Base-by-base conservation (phyloP, 2,797 vertebrate genomes). In the Lutjanus campechanus region DNA sequence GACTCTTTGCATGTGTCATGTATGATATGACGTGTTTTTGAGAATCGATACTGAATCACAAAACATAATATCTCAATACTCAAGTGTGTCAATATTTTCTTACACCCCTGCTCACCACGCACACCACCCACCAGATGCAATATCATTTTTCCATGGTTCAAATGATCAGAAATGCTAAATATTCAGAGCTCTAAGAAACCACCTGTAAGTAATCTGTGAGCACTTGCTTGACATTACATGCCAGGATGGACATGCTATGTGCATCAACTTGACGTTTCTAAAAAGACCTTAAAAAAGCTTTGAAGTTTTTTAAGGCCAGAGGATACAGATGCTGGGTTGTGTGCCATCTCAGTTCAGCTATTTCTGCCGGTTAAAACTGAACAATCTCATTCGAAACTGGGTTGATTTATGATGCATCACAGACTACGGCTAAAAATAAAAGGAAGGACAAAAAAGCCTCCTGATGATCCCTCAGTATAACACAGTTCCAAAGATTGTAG, bases 351-450 rank as follows among this genome's bases (percentile, higher is more conserved):
- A 79, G 74, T 88, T 73, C 71, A 79, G 63, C 65, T 85, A 73
- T 81, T 87, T 81, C 77, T 73, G 69, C 76, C 65, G 59, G 51
- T 74, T 82, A 78, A 87, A 84, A 77, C 76, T 79, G 83, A 89
- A 85, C 78, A 85, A 89, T 89, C 73, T 79, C 77, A 83, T 87
- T 71, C 2, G 75, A 87, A 90, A 91, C 83, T 91, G 79, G 86
- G 83, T 91, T 91, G 90, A 91, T 85, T 89, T 85, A 89, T 85
- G 88, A 92, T 86, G 86, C 85, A 77, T 86, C 79, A 72, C 78
- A 83, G 81, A 78, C 79, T 85, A 63, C 4, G 40, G 81, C 83
- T 83, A 85, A 90, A 89, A 88, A 90, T 91, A 91, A 91, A 91
- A 79, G 71, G 47, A 83, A 84, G 77, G 76, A 76, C 80, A 79